Conservation (phyloP, 2,113 vertebrate genomes). For the Phaetusa simplex region DNA sequence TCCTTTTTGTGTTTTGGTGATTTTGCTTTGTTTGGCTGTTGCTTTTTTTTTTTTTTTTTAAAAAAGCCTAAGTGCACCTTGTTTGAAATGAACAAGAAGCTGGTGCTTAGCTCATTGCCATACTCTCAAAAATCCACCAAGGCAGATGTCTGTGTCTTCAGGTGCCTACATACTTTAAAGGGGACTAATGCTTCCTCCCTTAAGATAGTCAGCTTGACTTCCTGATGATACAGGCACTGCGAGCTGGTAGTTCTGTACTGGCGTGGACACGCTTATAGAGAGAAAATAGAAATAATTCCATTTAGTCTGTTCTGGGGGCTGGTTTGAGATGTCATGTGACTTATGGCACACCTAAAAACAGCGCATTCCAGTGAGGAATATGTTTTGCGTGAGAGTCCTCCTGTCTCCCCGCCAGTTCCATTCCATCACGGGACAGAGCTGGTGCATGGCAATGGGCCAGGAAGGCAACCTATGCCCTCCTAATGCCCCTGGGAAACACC, state of each 20-base stretch:
- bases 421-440: background rate
- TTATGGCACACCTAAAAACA: background rate
- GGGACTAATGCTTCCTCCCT: background rate
- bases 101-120: background rate
- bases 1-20: background rate
- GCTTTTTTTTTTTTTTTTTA: background rate
- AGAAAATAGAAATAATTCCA: background rate
- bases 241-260: background rate
- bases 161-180: background rate
- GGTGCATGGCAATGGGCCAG: background rate
- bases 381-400: background rate
- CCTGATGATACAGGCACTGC: background rate
- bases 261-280: background rate
- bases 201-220: background rate
- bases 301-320: background rate
- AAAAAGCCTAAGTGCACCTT: background rate
- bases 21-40: background rate
- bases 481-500: background rate
- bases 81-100: background rate
- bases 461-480: accelerated
- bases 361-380: background rate
- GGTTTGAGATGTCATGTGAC: background rate
- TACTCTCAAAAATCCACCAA: background rate
- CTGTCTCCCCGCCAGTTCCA: too few relatives aligned
- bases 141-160: background rate